Percentiles rank a stretch among this genome's conserved stretches.
These are phyloP conservation scores for Molothrus aeneus DNA, from an alignment of 2,797 vertebrate genomes.

Conservation along the genomic window DNA sequence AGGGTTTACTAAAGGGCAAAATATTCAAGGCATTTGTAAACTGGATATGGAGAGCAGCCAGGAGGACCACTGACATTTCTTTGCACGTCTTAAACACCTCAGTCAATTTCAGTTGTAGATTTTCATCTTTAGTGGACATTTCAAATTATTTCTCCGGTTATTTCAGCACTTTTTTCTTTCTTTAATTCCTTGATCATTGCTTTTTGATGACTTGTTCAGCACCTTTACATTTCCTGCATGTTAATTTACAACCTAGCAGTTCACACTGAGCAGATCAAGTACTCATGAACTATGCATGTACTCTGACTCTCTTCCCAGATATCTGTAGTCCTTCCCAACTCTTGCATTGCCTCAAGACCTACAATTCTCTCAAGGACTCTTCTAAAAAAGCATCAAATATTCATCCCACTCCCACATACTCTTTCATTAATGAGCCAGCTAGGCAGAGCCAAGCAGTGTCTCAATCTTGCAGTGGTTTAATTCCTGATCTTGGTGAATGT, in stretches of 20 bases:
- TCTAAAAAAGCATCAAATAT: background rate
- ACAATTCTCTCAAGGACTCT: background rate
- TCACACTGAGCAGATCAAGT: background rate
- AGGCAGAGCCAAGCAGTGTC: background rate
- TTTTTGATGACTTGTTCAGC: background rate
- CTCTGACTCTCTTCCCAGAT: background rate
- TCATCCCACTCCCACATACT: background rate
- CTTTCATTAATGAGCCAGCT: background rate
- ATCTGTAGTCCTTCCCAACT: background rate
- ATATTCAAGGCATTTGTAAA: background rate
- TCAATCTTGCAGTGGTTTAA: background rate
- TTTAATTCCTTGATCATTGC: background rate
- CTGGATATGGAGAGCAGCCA: background rate
- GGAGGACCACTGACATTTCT: background rate
- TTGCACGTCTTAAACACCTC: rapidly evolving
- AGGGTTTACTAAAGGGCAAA: background rate
- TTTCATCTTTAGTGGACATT: background rate
- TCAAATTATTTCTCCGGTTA: background rate
- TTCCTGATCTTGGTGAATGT: background rate
- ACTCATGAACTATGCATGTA: background rate
- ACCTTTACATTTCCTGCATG: background rate
- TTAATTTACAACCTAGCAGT: background rate
- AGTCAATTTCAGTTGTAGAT: background rate
- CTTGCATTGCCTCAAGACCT: background rate
- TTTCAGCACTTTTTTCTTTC: background rate